Evolutionary conservation across 1,140 invertebrate genomes (phyloP).

Genomic region (Neotoxoptera formosana): DNA sequence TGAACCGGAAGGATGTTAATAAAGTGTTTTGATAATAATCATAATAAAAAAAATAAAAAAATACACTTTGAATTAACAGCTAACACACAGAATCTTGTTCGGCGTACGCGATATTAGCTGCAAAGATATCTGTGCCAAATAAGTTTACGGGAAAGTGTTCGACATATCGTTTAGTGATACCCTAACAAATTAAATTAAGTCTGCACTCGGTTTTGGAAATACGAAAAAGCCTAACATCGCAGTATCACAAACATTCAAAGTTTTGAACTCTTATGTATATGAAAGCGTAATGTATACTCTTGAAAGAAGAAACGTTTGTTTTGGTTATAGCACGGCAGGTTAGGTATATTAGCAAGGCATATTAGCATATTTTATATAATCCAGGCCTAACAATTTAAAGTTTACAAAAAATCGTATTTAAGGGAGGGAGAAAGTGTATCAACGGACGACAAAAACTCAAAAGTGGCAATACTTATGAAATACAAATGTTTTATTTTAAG

Average conservation of each 20-base stretch:
- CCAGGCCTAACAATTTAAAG: not conserved
- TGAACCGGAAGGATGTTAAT: slow-evolving; percentile 38
- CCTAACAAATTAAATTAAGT: slow-evolving; percentile 4
- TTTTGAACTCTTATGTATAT: not conserved
- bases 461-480: slow-evolving; percentile 20
- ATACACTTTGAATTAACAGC: not conserved
- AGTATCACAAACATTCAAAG: slow-evolving; percentile 6
- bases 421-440: not conserved
- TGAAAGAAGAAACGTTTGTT: slow-evolving; percentile 11
- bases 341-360: not conserved
- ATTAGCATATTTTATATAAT: not conserved
- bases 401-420: not conserved
- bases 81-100: not conserved
- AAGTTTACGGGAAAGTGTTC: slow-evolving; percentile 10
- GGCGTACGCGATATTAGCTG: not conserved
- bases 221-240: not conserved
- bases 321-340: not conserved
- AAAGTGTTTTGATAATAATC: slow-evolving; percentile 16
- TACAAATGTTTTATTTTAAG: slow-evolving; percentile 3
- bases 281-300: not conserved
- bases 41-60: slow-evolving; percentile 1
- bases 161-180: not conserved
- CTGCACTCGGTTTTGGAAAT: not conserved
- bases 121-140: not conserved
- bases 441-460: not conserved